phyloP scores from a whole-genome alignment of 2,888 invertebrate genomes.

The Baronia brevicornis region DNA sequence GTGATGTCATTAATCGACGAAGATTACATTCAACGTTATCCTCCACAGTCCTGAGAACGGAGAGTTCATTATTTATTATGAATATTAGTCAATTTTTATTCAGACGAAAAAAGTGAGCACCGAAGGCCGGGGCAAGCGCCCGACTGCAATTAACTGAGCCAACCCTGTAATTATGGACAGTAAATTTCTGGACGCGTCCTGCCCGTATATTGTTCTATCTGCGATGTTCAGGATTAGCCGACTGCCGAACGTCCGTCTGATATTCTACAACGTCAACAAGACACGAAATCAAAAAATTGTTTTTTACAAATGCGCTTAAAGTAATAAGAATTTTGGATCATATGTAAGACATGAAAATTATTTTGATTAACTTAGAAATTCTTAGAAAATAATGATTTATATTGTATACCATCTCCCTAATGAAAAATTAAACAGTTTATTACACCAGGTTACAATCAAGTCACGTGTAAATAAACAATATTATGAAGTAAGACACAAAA shows the following conservation, averaged over 20 bases:
- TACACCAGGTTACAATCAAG: too few species aligned
- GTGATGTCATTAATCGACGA: slow-evolving; percentile 59
- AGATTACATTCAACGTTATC: slow-evolving; percentile 62
- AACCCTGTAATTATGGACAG: slow-evolving; percentile 91
- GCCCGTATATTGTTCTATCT: slow-evolving; percentile 69
- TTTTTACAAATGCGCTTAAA: too few species aligned
- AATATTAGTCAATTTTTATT: slow-evolving; percentile 76
- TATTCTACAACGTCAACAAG: too few species aligned
- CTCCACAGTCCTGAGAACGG: slow-evolving; percentile 52
- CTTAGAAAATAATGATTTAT: too few species aligned
- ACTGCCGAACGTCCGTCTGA: slow-evolving; percentile 18
- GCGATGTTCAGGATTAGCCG: slow-evolving; percentile 53
- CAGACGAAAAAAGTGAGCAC: slow-evolving; percentile 67
- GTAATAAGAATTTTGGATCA: too few species aligned
- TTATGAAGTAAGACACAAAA: too few species aligned
- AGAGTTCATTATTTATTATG: slow-evolving; percentile 75
- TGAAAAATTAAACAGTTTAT: too few species aligned
- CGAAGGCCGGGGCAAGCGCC: slow-evolving; percentile 52
- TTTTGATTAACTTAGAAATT: too few species aligned
- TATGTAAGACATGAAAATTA: too few species aligned
- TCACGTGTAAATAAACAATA: too few species aligned
- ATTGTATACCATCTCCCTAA: too few species aligned
- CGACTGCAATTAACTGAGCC: slow-evolving; percentile 86
- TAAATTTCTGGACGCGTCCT: slow-evolving; percentile 85
- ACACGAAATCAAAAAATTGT: too few species aligned